These are phyloP conservation scores for Dicentrarchus labrax DNA, from an alignment of 2,113 vertebrate genomes.

Conservation along the genomic window DNA sequence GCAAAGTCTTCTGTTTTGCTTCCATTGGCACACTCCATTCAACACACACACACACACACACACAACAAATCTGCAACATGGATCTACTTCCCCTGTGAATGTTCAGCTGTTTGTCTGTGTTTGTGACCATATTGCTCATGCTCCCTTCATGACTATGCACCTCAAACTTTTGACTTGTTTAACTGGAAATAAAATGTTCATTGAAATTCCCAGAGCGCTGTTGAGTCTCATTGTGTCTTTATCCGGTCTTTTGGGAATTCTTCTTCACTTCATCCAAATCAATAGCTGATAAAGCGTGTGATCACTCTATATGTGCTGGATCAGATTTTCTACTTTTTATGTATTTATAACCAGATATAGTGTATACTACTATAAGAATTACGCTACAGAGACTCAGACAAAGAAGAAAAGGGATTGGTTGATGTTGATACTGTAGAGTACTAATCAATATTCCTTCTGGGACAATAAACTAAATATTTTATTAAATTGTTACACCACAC, in stretches of 20 bases:
- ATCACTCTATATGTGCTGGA: neutral
- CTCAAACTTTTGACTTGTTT: conserved; percentile 81
- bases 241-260: neutral
- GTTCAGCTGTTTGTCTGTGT: conserved; percentile 75
- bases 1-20: conserved; percentile 33
- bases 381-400: neutral
- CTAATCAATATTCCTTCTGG: neutral
- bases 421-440: neutral
- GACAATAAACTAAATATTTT: neutral
- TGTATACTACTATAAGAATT: neutral
- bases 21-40: conserved; percentile 2
- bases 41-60: neutral
- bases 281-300: neutral
- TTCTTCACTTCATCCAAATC: neutral
- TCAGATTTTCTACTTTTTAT: neutral
- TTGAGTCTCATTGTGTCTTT: conserved; percentile 42
- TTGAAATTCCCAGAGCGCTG: conserved; percentile 45
- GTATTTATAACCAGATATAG: neutral
- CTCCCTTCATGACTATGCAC: conserved; percentile 82
- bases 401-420: neutral
- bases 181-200: conserved; percentile 80
- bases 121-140: conserved; percentile 77
- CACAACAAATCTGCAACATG: conserved; percentile 16
- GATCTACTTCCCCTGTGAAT: conserved; percentile 60
- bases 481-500: neutral